Base-by-base conservation (phyloP, 2,113 vertebrate species). In the Carassius carassius region DNA sequence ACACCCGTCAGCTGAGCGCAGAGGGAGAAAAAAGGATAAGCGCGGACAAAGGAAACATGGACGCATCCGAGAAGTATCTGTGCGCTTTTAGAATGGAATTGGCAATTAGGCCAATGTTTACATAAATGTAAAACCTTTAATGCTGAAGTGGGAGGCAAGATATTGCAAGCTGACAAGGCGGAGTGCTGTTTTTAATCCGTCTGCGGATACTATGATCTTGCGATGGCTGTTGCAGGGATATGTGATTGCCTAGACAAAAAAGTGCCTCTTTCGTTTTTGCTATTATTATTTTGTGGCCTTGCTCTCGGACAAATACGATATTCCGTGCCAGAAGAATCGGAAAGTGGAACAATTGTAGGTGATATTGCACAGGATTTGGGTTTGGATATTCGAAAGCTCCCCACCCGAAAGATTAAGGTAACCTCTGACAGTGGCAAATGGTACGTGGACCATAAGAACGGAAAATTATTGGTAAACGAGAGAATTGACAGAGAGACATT, bases 291-390 rank as follows among this genome's bases (percentile, higher is more conserved):
- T 83, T 94, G 94, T 91, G 93, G 95, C 88, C 93, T 94, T 90
- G 95, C 92, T 32, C 93, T 92, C 58, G 96, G 94, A 90, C 97
- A 95, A 93, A 94, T 98, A 81, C 92, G 95, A 11, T 99, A 97
- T 93, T 95, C 97, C 0, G 94, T 99, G 67, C 92, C 90, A 54
- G 98, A 99, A 92, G 98, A 99, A 91, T 92, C 95, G 82, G 95
- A 96, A 67, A 96, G 91, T 74, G 97, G 97, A 17, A 93, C 97
- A 86, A 91, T 96, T 88, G 96, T 99, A 88, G 97, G 96, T 63
- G 95, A 97, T 93, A 94, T 99, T 92, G 97, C 95, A 70, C 91
- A 89, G 67, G 97, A 98, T 87, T 91, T 99, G 93, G 96, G 96
- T 88, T 91, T 98, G 90, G 97, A 98, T 91, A 95, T 97, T 84